These are phyloP conservation scores for Poecilia gillii DNA, from an alignment of 2,797 vertebrate species.

Conservation along the genomic window DNA sequence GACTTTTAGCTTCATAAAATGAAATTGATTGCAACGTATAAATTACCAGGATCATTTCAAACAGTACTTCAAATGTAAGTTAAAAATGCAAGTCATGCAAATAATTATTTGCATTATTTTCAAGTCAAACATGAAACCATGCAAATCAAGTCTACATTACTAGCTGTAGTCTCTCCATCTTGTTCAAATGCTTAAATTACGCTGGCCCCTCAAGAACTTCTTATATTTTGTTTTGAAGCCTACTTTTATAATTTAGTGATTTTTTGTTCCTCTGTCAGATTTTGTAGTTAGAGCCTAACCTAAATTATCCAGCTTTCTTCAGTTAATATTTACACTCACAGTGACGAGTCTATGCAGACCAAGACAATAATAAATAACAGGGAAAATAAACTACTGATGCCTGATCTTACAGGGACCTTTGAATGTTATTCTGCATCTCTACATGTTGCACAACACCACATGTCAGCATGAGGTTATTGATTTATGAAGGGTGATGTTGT, in stretches of 20 bases:
- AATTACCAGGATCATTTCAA: background rate
- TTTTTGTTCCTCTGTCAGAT: background rate
- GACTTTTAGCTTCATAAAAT: too few species aligned
- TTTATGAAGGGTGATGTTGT: conserved; percentile 24
- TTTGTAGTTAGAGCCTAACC: background rate
- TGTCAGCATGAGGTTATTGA: conserved; percentile 58
- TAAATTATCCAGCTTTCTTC: background rate
- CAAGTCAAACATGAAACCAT: background rate
- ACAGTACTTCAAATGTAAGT: background rate
- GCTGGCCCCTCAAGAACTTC: background rate
- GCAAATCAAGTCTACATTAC: background rate
- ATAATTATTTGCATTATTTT: too few species aligned
- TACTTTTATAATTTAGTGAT: background rate
- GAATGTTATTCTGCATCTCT: conserved; percentile 6
- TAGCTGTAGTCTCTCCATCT: background rate
- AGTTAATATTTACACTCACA: background rate
- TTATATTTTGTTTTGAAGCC: background rate
- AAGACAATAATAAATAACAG: background rate
- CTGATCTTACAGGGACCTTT: conserved; percentile 16
- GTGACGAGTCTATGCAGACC: background rate
- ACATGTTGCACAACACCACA: background rate
- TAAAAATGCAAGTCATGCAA: too few species aligned
- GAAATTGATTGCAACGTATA: too few species aligned
- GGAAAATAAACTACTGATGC: too few species aligned
- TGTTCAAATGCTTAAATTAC: background rate